Conservation (phyloP, 2,797 vertebrate genomes). For the Coregonus sp. region DNA sequence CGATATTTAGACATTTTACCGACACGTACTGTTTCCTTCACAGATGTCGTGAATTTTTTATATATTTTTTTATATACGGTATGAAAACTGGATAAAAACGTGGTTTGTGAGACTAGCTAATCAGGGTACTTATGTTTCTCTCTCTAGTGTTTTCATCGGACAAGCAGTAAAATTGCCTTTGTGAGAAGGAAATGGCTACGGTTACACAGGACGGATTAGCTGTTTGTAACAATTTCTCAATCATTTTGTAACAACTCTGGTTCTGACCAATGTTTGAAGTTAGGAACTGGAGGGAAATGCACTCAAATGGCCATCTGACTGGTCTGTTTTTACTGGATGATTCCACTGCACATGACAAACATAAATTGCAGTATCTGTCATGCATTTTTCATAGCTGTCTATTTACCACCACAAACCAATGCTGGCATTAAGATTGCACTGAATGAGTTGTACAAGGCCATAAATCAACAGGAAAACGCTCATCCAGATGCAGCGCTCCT, state of each 20-base stretch:
- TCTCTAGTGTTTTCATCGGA: conserved; percentile 63
- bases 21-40: no score
- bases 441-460: no score
- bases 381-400: no score
- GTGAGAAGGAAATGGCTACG: conserved; percentile 28
- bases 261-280: background rate
- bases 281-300: background rate
- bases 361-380: background rate
- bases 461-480: no score
- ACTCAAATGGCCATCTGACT: background rate
- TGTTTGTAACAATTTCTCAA: background rate
- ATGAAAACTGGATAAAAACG: no score
- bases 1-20: no score
- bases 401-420: no score
- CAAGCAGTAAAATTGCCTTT: conserved; percentile 14
- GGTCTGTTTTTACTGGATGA: background rate
- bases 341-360: no score
- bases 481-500: no score
- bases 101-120: background rate
- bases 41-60: no score
- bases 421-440: no score
- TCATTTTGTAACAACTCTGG: background rate
- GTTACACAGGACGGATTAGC: background rate
- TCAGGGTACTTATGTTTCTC: background rate
- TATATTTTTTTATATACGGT: no score